Evolutionary conservation across 2,113 vertebrate species (phyloP).

Genomic region (Pelecanoides urinatrix): DNA sequence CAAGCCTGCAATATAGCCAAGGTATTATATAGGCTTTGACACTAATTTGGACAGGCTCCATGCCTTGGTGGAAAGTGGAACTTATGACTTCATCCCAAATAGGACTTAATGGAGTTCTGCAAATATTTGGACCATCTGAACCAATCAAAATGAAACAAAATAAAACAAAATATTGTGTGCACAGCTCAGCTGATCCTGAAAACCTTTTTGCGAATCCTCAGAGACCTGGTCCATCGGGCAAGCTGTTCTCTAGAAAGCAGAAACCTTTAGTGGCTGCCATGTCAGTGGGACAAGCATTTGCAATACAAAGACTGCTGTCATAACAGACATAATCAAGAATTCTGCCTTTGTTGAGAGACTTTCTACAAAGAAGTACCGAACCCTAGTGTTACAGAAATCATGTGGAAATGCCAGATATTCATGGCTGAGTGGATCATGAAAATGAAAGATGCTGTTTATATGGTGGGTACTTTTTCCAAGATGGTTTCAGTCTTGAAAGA

Average conservation of each 20-base stretch:
- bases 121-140: conserved; percentile 48
- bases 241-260: not conserved
- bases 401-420: not conserved
- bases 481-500: not conserved
- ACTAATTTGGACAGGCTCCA: conserved; percentile 50
- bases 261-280: not conserved
- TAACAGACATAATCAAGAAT: not conserved
- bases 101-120: conserved; percentile 26
- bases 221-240: not conserved
- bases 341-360: not conserved
- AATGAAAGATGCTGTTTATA: not conserved
- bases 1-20: conserved; percentile 46
- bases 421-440: not conserved
- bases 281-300: not conserved
- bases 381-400: not conserved
- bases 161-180: not conserved
- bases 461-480: not conserved
- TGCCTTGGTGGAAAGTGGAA: conserved; percentile 37
- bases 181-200: not conserved
- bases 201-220: not conserved
- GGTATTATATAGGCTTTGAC: conserved; percentile 49
- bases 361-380: not conserved
- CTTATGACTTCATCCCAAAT: conserved; percentile 37
- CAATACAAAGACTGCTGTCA: not conserved
- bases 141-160: conserved; percentile 24